phyloP scores from a whole-genome alignment of 2,888 invertebrate species.

The Eristalinus sepulchralis region DNA sequence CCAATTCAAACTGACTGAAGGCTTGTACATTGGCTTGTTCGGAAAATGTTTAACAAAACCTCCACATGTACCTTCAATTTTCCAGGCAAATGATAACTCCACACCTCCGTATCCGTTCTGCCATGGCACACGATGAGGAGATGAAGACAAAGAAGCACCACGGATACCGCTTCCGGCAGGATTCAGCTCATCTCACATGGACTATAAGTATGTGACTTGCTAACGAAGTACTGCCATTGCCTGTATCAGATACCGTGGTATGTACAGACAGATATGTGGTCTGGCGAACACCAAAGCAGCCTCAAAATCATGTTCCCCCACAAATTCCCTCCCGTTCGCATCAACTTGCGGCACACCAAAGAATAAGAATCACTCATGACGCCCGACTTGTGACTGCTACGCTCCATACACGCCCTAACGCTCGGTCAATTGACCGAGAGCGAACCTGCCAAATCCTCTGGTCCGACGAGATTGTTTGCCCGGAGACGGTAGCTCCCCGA shows the following conservation, averaged over 20 bases:
- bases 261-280: constrained; percentile 51
- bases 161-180: constrained; percentile 49
- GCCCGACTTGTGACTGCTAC: constrained; percentile 13
- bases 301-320: constrained; percentile 57
- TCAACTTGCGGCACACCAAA: constrained; percentile 64
- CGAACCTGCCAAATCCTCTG: constrained; percentile 48
- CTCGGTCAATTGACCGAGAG: constrained; percentile 64
- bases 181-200: constrained; percentile 49
- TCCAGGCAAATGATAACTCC: constrained; percentile 64
- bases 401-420: constrained; percentile 27
- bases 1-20: constrained; percentile 72
- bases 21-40: constrained; percentile 73
- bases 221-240: constrained; percentile 54
- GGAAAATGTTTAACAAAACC: constrained; percentile 74
- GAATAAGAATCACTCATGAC: constrained; percentile 68
- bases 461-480: constrained; percentile 24
- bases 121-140: constrained; percentile 37
- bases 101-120: constrained; percentile 40
- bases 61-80: constrained; percentile 71
- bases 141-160: constrained; percentile 43
- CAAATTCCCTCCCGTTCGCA: constrained; percentile 49
- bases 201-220: constrained; percentile 36
- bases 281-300: constrained; percentile 39
- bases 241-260: constrained; percentile 37
- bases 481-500: constrained; percentile 17